A percentile compares a stretch with the other conserved stretches of the same genome.
Evolutionary conservation across 1,140 invertebrate genomes (phyloP).

Genomic region (Thalassaphorura encarpata): DNA sequence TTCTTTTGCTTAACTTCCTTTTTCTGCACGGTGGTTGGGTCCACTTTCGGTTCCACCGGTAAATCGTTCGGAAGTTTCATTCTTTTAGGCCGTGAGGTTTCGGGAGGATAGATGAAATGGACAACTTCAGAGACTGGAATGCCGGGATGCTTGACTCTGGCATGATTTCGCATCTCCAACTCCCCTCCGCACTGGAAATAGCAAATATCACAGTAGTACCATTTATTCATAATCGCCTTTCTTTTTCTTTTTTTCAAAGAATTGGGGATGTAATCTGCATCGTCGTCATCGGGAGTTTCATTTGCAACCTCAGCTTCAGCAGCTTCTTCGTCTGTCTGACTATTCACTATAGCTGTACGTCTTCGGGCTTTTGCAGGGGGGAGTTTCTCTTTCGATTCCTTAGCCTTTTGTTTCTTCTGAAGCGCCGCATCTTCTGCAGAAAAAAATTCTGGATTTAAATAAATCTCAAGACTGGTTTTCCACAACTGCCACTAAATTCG

Average conservation of each 20-base stretch:
- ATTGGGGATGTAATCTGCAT: not conserved
- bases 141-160: not conserved
- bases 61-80: not conserved
- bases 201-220: not conserved
- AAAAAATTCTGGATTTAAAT: not conserved
- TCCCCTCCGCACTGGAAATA: not conserved
- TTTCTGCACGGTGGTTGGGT: not conserved
- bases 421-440: not conserved
- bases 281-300: not conserved
- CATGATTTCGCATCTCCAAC: not conserved
- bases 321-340: too few relatives aligned
- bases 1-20: not conserved
- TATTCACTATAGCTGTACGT: too few relatives aligned
- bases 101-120: not conserved
- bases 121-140: not conserved
- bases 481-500: not conserved
- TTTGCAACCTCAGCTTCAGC: too few relatives aligned
- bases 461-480: not conserved
- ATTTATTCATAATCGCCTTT: conserved; percentile 3
- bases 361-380: not conserved
- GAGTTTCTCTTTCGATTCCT: not conserved
- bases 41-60: not conserved
- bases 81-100: not conserved
- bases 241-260: not conserved
- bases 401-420: not conserved